Base-by-base conservation (phyloP, 2,888 invertebrate genomes). In the Xylota sylvarum region DNA sequence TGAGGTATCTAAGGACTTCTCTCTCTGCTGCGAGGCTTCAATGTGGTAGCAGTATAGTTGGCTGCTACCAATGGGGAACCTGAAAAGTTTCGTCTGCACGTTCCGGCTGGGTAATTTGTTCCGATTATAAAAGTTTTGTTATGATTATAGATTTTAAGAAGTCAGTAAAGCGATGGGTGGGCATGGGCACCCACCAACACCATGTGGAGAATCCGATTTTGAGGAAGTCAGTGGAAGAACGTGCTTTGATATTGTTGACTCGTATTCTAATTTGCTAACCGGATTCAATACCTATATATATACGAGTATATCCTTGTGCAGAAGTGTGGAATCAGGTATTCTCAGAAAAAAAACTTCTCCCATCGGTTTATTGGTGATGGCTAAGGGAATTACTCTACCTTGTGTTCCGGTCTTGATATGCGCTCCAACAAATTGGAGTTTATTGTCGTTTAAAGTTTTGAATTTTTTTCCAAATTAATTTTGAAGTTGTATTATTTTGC, bases 41-140 rank as follows among this genome's bases (percentile, higher is more conserved):
- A 46, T 30, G 19, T 23, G n/a, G 6, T 32, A 9, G 23, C 30
- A 9, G 32, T 23, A 23, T 23, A 17, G 40, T 2, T 58, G n/a
- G 52, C 35, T 72, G 4, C n/a, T n/a, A n/a, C n/a, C 35, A 67
- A 62, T 50, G 65, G 72, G 69, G 62, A 77, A 77, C 50, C 37
- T 27, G 35, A 58, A 86, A 86, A 86, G 82, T 86, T 86, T 82
- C 64, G 62, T 78, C 67, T 86, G 77, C 86, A 86, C 86, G 86
- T 86, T 86, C 69, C 77, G 77, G 82, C 78, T 82, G 82, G 86
- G 86, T 86, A 86, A 86, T 86, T 82, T 82, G 86, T 86, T 82
- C 82, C 86, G 82, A 86, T 86, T 86, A 86, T 82, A 81, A 78
- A 86, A 86, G 86, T 86, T 86, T 78, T 86, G 85, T 86, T 86